Conservation (phyloP, 2,888 invertebrate genomes). For the Heliconius sara region DNA sequence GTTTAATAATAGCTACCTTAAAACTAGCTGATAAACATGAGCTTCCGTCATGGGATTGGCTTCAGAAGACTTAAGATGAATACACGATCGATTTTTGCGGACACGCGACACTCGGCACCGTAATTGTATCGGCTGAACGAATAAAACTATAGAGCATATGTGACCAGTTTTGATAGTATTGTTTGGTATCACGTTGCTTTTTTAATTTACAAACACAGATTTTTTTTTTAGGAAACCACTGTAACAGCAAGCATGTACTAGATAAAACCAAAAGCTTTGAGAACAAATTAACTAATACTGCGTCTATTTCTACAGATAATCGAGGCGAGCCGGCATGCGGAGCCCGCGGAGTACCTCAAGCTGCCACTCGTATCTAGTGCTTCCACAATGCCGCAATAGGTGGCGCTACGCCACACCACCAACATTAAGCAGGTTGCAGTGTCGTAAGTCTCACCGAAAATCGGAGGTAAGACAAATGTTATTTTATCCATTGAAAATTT, state of each 20-base stretch:
- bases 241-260: constrained; percentile 14
- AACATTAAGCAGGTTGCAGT: not conserved
- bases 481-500: not conserved
- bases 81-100: constrained; percentile 18
- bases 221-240: not conserved
- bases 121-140: constrained; percentile 4
- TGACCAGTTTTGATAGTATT: not conserved
- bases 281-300: constrained; percentile 44
- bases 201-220: not conserved
- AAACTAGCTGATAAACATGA: constrained; percentile 10
- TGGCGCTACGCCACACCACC: constrained; percentile 31
- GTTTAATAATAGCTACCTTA: constrained; percentile 18
- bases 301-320: constrained; percentile 48
- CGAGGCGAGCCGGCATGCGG: constrained; percentile 29
- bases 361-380: not conserved
- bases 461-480: constrained; percentile 1
- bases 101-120: constrained; percentile 19
- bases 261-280: constrained; percentile 35
- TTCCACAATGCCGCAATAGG: constrained; percentile 31
- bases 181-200: not conserved
- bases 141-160: not conserved
- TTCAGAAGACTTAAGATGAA: constrained; percentile 18
- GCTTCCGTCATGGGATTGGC: constrained; percentile 11
- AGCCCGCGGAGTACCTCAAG: constrained; percentile 19
- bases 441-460: too few relatives aligned